Evolutionary conservation across 2,888 invertebrate genomes (phyloP), one percentile per base, ranked within the genome.

Genomic region (Adelognathus sp.): DNA sequence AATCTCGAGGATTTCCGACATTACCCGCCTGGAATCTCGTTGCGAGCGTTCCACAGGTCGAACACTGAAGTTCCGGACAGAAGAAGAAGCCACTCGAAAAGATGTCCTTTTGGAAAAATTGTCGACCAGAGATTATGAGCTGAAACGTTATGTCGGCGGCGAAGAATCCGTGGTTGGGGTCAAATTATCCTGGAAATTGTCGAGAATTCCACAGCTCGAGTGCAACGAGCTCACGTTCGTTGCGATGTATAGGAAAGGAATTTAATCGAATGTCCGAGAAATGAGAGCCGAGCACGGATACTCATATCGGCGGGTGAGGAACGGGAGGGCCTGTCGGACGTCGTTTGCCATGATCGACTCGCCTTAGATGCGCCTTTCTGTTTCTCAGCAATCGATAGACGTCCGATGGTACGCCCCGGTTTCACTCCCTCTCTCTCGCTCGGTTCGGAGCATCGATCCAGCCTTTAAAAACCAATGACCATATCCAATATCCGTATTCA

Each of bases 401-500:
- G n/a, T n/a, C n/a, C n/a, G n/a, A n/a, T n/a, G n/a, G n/a, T n/a
- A n/a, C n/a, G n/a, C n/a, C n/a, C n/a, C n/a, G n/a, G n/a, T n/a
- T n/a, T n/a, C n/a, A 21, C 39, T 14, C 41, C 5, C 31, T 16
- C 29, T 27, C 36, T 6, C 56, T 41, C 56, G 14, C 69, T 33
- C 39, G 6, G n/a, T 24, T 39, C 5, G 39, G n/a, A 16, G 24
- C 24, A 29, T n/a, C 14, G 7, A 36, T 29, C 16, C 54, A 21
- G 44, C n/a, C 24, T 56, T 61, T 31, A 67, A 69, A 67, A 36
- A 73, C 36, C 77, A 75, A 78, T 81, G 79, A 63, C 14, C 79
- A 63, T 75, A 50, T 50, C 76, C 71, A 66, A 74, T 69, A 83
- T 80, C 79, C 80, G 79, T 82, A 82, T 81, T 81, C 21, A 7